These are phyloP conservation scores for Euzetes globulus DNA, from an alignment of 2,888 invertebrate species.

Conservation along the genomic window DNA sequence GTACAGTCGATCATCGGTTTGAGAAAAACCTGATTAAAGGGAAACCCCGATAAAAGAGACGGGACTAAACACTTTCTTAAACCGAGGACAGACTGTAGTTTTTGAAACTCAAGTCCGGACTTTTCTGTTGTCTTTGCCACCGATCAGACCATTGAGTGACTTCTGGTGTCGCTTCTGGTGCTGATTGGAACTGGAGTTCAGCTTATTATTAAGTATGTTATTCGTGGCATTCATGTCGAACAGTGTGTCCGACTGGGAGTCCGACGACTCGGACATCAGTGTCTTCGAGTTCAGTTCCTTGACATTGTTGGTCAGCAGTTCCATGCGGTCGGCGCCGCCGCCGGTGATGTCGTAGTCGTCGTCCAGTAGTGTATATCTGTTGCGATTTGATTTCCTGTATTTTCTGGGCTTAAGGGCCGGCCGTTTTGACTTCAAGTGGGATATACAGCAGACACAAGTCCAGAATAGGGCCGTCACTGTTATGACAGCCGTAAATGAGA, in stretches of 20 bases:
- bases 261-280: background rate
- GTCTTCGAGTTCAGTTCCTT: slow-evolving; percentile 9
- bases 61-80: too few relatives aligned
- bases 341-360: slow-evolving; percentile 44
- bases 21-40: too few relatives aligned
- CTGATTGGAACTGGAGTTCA: background rate
- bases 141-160: slow-evolving; percentile 15
- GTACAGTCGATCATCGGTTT: too few relatives aligned
- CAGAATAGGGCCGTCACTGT: slow-evolving; percentile 37
- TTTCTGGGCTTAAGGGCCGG: slow-evolving; percentile 19
- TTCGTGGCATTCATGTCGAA: background rate
- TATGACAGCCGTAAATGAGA: slow-evolving; percentile 46
- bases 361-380: slow-evolving; percentile 47
- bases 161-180: slow-evolving; percentile 23
- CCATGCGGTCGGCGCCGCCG: background rate
- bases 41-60: too few relatives aligned
- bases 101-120: background rate
- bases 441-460: slow-evolving; percentile 25
- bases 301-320: slow-evolving; percentile 10
- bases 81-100: too few relatives aligned
- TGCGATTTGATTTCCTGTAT: slow-evolving; percentile 44
- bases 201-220: slow-evolving; percentile 11
- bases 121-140: slow-evolving; percentile 5
- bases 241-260: slow-evolving; percentile 15
- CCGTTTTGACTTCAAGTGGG: background rate